Evolutionary conservation across 53 echinoderm and acorn worm species (phyloP).

Genomic region (Henricia sp.): DNA sequence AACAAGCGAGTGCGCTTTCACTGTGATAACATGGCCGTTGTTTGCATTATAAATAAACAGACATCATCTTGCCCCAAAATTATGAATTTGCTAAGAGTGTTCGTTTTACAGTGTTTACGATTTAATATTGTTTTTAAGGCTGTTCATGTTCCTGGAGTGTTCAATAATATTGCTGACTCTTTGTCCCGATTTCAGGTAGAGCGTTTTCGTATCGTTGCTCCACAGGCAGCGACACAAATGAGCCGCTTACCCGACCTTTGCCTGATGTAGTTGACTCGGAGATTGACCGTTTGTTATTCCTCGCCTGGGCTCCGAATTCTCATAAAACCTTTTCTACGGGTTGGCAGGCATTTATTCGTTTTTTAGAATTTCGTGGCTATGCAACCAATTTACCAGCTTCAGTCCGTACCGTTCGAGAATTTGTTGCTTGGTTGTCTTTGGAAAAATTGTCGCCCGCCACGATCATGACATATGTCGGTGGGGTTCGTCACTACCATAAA

Average conservation of each 20-base stretch:
- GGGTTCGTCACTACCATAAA: not conserved
- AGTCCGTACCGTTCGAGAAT: not conserved
- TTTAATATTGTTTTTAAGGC: conserved; percentile 41
- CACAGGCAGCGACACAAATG: not conserved
- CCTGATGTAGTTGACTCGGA: not conserved
- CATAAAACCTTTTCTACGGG: not conserved
- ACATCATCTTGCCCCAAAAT: conserved; percentile 22
- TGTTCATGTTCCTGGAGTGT: not conserved
- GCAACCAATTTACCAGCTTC: not conserved
- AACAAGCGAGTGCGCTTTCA: conserved; percentile 40
- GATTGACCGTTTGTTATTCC: not conserved
- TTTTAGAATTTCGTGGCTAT: not conserved
- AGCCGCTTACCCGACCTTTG: not conserved
- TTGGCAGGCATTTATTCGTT: not conserved
- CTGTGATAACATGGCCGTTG: conserved; percentile 54
- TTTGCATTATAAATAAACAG: conserved; percentile 49
- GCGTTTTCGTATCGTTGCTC: not conserved
- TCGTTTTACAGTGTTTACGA: conserved; percentile 37
- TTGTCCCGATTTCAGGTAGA: conserved; percentile 16
- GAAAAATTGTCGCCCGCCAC: not conserved
- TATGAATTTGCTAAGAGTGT: conserved; percentile 29
- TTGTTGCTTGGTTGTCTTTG: conserved; percentile 23
- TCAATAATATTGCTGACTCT: conserved; percentile 5
- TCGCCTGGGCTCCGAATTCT: not conserved
- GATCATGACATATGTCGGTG: conserved; percentile 5